phyloP scores from a whole-genome alignment of 1,140 invertebrate genomes.

The Procambarus clarkii region DNA sequence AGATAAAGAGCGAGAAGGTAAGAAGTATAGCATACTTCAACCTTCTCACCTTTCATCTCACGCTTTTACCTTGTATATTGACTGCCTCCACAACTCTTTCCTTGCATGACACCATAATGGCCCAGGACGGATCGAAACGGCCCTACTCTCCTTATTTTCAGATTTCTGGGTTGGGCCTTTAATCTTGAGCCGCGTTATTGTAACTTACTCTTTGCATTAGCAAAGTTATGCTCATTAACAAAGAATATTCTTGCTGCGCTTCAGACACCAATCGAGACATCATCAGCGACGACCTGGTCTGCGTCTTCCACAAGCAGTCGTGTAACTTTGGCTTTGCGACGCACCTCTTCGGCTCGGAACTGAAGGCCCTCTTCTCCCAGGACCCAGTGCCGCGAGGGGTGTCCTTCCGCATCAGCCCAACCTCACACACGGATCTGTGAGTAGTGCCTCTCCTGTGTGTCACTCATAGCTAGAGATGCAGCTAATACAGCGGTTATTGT shows the following conservation, averaged over 20 bases:
- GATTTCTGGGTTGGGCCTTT: too few relatives aligned
- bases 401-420: conserved; percentile 93
- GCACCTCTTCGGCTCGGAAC: conserved; percentile 93
- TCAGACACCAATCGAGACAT: conserved; percentile 92
- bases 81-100: too few relatives aligned
- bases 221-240: too few relatives aligned
- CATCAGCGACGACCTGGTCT: conserved; percentile 92
- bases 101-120: too few relatives aligned
- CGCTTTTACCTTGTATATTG: too few relatives aligned
- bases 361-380: conserved; percentile 89
- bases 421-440: conserved; percentile 88
- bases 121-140: too few relatives aligned
- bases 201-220: too few relatives aligned
- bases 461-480: background rate
- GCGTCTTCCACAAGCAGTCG: conserved; percentile 93
- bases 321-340: conserved; percentile 97
- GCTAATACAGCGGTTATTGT: background rate
- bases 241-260: background rate
- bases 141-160: too few relatives aligned
- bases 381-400: conserved; percentile 89
- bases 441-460: conserved; percentile 72
- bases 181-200: too few relatives aligned
- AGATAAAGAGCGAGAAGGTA: too few relatives aligned
- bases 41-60: too few relatives aligned
- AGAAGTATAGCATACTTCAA: too few relatives aligned